Evolutionary conservation across 2,113 vertebrate species (phyloP), one percentile per base, ranked within the genome.

Genomic region (Coturnix japonica): DNA sequence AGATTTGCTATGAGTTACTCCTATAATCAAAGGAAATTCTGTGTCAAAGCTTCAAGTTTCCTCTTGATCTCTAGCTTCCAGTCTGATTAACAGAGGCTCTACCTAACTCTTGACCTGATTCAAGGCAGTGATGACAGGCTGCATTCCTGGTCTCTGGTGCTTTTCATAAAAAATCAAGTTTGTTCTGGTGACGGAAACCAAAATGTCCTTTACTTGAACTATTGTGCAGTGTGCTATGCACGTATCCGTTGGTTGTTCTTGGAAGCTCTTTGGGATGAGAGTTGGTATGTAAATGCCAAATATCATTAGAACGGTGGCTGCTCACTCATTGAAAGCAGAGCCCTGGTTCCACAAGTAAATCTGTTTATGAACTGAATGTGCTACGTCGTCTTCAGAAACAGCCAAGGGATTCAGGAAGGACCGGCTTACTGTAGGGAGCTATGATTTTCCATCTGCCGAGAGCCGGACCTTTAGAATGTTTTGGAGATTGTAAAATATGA

Each of bases 251-350:
- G 39, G 69, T 39, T 87, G 37, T 71, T 92, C 64, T 71, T 85
- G 89, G 77, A 95, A 82, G 16, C 74, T 59, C 51, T 93, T 67
- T 82, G 85, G 61, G 69, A 57, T 81, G 53, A 85, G 84, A 82
- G 33, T 11, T 64, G 56, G 46, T 78, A 56, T 85, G 61, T 15
- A 85, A 61, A 66, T 61, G 47, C 35, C 79, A 89, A 80, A 64
- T 65, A 56, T 70, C 81, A 63, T 53, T 75, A 47, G 51, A 77
- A 49, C 0, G 7, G 65, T 70, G 79, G 43, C 76, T 93, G 51
- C 47, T 86, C 2, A 3, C 60, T 90, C 65, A 11, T 39, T 51
- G 59, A 39, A 73, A 85, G 75, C 37, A 82, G 75, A 82, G 51
- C 57, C 56, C 60, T 77, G 46, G 28, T 80, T 92, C 44, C 30